A percentile compares a stretch with the other conserved stretches of the same genome.
phyloP scores from a whole-genome alignment of 2,797 vertebrate genomes.

The Acipenser oxyrinchus region DNA sequence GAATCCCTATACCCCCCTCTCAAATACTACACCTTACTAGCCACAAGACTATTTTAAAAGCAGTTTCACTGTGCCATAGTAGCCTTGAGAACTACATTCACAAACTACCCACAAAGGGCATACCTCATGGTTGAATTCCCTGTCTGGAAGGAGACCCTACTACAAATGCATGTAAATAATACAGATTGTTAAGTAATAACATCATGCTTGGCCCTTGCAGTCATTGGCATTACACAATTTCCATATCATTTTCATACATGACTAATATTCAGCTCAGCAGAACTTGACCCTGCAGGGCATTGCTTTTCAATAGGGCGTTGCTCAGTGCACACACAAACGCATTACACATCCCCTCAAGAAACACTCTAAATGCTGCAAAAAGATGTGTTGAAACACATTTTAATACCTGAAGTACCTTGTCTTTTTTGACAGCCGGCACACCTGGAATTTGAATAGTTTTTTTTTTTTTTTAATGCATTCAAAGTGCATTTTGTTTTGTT shows the following conservation, averaged over 20 bases:
- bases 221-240: not conserved
- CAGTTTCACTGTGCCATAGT: too few relatives aligned
- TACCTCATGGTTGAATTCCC: too few relatives aligned
- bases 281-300: slow-evolving; percentile 8
- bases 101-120: too few relatives aligned
- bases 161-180: not conserved
- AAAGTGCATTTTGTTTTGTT: too few relatives aligned
- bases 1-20: too few relatives aligned
- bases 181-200: not conserved
- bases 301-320: slow-evolving; percentile 16
- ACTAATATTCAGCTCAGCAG: not conserved
- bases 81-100: too few relatives aligned
- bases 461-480: too few relatives aligned
- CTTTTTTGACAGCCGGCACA: slow-evolving; percentile 7
- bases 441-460: too few relatives aligned
- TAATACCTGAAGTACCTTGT: not conserved
- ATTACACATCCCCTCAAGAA: slow-evolving; percentile 26
- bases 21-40: too few relatives aligned
- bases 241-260: not conserved
- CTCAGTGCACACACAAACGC: slow-evolving; percentile 25
- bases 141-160: too few relatives aligned
- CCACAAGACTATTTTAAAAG: too few relatives aligned
- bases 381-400: slow-evolving; percentile 36
- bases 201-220: not conserved
- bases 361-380: slow-evolving; percentile 20